Conservation (phyloP, 2,888 invertebrate species). For the Corbicula japonica region DNA sequence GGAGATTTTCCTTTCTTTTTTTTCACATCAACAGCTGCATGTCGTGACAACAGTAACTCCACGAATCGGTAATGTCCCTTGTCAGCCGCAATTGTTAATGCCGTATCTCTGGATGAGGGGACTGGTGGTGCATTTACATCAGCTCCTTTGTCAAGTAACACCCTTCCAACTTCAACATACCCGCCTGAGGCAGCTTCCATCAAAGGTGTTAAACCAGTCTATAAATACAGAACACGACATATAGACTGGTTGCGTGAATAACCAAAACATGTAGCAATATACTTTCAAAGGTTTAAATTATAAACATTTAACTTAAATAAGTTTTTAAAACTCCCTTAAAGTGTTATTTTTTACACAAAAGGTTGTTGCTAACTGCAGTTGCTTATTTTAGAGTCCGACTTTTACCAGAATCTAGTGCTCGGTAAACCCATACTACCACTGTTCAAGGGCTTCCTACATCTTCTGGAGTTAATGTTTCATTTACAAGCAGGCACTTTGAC, state of each 20-base stretch:
- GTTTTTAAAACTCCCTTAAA: too few relatives aligned
- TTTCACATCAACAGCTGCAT: conserved; percentile 98
- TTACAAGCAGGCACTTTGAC: too few relatives aligned
- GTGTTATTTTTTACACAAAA: too few relatives aligned
- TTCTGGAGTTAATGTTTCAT: too few relatives aligned
- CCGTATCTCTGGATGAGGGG: conserved; percentile 98
- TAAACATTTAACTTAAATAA: too few relatives aligned
- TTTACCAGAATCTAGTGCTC: too few relatives aligned
- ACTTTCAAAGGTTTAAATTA: too few relatives aligned
- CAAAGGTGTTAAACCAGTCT: conserved; percentile 98
- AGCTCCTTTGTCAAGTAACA: conserved; percentile 97
- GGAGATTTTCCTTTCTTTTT: conserved; percentile 99
- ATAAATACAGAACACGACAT: conserved; percentile 61
- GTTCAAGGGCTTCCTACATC: too few relatives aligned
- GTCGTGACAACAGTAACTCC: conserved; percentile 88
- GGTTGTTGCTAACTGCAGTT: too few relatives aligned
- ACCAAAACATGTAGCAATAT: not conserved
- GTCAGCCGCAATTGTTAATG: conserved; percentile 99
- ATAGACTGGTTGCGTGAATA: not conserved
- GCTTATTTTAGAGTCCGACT: too few relatives aligned
- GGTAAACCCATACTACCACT: too few relatives aligned
- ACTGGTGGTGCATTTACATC: conserved; percentile 99
- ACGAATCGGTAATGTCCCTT: conserved; percentile 97
- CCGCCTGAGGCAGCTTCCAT: conserved; percentile 99
- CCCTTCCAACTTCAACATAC: conserved; percentile 98